These are phyloP conservation scores for Hippoglossus stenolepis DNA, from an alignment of 2,113 vertebrate species.

Conservation along the genomic window DNA sequence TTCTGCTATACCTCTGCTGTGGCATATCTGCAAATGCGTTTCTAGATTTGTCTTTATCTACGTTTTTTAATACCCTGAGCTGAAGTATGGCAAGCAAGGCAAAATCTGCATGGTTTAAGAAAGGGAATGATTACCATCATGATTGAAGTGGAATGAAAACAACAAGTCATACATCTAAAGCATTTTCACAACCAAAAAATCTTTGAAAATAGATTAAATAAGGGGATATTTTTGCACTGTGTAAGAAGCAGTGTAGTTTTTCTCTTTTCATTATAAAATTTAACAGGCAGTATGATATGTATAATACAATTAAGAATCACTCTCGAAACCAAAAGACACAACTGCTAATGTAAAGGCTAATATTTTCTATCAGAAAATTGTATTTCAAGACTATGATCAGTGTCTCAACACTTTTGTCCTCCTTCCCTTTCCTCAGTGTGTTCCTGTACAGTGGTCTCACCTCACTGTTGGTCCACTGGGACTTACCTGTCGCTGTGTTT, in stretches of 20 bases:
- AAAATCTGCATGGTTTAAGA: too few species aligned
- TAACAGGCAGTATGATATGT: too few species aligned
- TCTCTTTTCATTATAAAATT: too few species aligned
- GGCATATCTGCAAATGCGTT: too few species aligned
- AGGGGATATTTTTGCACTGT: too few species aligned
- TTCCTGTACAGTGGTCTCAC: constrained; percentile 77
- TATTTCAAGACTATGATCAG: neutral
- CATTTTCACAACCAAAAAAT: neutral
- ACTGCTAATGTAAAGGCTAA: neutral
- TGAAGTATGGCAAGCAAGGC: too few species aligned
- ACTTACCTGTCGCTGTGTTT: constrained; percentile 79
- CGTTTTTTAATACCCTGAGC: too few species aligned
- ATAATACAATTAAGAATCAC: neutral
- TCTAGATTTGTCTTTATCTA: too few species aligned
- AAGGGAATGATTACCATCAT: too few species aligned
- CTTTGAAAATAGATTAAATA: too few species aligned
- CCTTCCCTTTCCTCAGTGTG: constrained; percentile 59
- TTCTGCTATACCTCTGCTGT: too few species aligned
- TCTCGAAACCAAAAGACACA: neutral
- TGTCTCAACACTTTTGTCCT: neutral
- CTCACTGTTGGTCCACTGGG: constrained; percentile 73
- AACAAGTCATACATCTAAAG: neutral
- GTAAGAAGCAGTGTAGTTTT: too few species aligned
- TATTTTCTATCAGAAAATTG: neutral
- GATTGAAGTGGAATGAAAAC: neutral